phyloP scores from a whole-genome alignment of 2,113 vertebrate genomes.

The Oostethus manadensis region DNA sequence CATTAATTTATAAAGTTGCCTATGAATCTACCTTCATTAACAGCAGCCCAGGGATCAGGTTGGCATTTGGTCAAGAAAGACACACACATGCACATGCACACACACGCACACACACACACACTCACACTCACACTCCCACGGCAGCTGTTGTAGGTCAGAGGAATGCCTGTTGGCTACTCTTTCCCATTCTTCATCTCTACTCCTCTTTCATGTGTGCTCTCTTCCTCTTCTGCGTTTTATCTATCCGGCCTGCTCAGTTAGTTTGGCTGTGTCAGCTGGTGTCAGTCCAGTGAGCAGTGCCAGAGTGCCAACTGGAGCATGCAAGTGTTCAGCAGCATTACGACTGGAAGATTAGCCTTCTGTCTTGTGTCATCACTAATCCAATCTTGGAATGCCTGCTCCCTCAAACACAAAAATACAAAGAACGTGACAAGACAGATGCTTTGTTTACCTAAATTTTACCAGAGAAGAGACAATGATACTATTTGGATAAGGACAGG shows the following conservation, averaged over 20 bases:
- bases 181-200: conserved; percentile 14
- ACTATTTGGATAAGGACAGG: too few relatives aligned
- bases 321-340: conserved; percentile 47
- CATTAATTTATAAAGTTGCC: conserved; percentile 63
- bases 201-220: conserved; percentile 14
- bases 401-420: conserved; percentile 18
- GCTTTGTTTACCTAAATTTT: too few relatives aligned
- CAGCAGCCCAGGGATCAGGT: conserved; percentile 45
- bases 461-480: too few relatives aligned
- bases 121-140: conserved; percentile 16
- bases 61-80: conserved; percentile 59
- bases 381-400: conserved; percentile 29
- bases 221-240: conserved; percentile 29
- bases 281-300: conserved; percentile 29
- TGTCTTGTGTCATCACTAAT: conserved; percentile 58
- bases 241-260: conserved; percentile 24
- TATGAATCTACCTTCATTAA: conserved; percentile 60
- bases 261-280: conserved; percentile 23
- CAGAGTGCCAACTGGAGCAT: conserved; percentile 22
- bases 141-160: conserved; percentile 37
- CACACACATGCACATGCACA: conserved; percentile 18
- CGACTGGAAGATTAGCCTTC: conserved; percentile 52
- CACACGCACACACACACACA: neutral
- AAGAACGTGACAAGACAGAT: neutral
- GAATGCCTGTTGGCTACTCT: conserved; percentile 34